Conservation (phyloP, 1,140 invertebrate species). For the Meloidogyne floridensis region DNA sequence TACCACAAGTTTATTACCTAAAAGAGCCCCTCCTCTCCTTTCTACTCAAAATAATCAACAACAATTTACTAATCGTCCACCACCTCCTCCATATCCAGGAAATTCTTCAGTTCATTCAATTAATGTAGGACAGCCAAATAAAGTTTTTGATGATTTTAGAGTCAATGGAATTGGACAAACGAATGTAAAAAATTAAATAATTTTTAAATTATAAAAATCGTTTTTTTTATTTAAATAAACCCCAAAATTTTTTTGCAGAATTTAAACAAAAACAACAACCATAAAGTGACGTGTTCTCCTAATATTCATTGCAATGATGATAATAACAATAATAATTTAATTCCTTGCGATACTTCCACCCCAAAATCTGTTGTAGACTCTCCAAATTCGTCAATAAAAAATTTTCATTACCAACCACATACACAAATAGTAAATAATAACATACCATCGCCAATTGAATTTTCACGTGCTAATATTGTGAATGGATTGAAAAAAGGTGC, state of each 20-base stretch:
- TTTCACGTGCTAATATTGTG: constrained; percentile 5
- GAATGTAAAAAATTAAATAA: neutral
- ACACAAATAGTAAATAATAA: neutral
- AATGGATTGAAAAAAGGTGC: neutral
- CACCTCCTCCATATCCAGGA: constrained; percentile 38
- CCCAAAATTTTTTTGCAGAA: neutral
- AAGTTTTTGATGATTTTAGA: neutral
- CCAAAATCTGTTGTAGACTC: constrained; percentile 30
- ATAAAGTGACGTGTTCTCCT: neutral
- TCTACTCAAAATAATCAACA: neutral
- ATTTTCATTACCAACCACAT: neutral
- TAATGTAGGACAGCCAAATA: neutral
- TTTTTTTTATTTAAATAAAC: neutral
- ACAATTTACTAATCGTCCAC: constrained; percentile 18
- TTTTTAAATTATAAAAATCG: neutral
- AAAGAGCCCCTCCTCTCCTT: neutral
- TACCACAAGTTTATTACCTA: constrained; percentile 10
- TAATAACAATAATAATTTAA: constrained; percentile 2
- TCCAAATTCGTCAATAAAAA: neutral
- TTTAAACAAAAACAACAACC: constrained; percentile 1
- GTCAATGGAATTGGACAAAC: constrained; percentile 3
- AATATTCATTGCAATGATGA: neutral
- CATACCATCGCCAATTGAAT: neutral
- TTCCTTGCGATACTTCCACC: constrained; percentile 34
- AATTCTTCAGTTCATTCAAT: neutral